Base-by-base conservation (phyloP, 2,888 invertebrate genomes). In the Microchrysa polita region DNA sequence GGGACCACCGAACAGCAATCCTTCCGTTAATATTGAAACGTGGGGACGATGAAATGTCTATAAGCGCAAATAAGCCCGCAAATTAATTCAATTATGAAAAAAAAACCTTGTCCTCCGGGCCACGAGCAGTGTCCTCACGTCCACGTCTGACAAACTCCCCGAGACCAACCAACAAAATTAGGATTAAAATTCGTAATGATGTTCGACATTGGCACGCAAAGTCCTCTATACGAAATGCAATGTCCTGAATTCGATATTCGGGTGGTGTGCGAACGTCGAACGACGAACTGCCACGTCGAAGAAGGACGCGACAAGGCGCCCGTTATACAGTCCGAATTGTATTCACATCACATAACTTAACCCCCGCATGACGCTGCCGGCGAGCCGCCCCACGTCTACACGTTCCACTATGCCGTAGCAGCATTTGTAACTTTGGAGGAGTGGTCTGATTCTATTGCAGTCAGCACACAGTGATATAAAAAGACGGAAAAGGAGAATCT, bases 61-160 rank as follows among this genome's bases (percentile, higher is more conserved):
- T 9, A 42, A 20, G 18, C n/a, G n/a, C 42, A 63, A 63, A 44
- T 44, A 44, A 48, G 20, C 20, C 65, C 67, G 52, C 52, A 67
- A 67, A 52, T 52, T 67, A 67, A 67, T 67, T 67, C 23, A 67
- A 67, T 67, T 52, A 67, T 67, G 52, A 67, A 67, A 67, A 67
- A 53, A 52, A 67, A 67, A 42, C 9, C 67, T 14, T 16, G 14
- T 52, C 27, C 5, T n/a, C n/a, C 52, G 27, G 52, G n/a, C n/a
- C 53, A 53, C 65, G 52, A 53, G 10, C 48, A 9, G n/a, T 12
- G 34, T 48, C n/a, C 9, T 16, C n/a, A 61, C 61, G n/a, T n/a
- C 40, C n/a, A 61, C 16, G 61, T 9, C n/a, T 14, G 57, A 7
- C 59, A 22, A 27, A 59, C 14, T 48, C 27, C 27, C 27, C 27